Evolutionary conservation across 2,113 vertebrate species (phyloP), one percentile per base, ranked within the genome.

Genomic region (Cyprinodon variegatus): DNA sequence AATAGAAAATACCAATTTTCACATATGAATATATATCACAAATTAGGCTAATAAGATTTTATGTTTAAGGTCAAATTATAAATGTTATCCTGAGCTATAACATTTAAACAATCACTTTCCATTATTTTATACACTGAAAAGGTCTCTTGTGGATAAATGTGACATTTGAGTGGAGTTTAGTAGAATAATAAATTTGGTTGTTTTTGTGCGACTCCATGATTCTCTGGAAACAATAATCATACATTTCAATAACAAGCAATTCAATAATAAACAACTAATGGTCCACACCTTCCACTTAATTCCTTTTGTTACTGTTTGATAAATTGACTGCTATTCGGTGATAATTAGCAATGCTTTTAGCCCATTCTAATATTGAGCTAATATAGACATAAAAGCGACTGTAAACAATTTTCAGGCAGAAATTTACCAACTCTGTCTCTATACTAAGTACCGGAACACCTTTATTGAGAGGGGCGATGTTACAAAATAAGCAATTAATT

Each of bases 401-500:
- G 4, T 76, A 67, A 88, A 76, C 37, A 46, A 37, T 69, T 57
- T 38, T 53, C 50, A 72, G 69, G 64, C 22, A 43, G 61, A 41
- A 50, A 65, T 57, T 82, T n/a, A 68, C 41, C 17, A 53, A 73
- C 45, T 81, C 41, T 57, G 60, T 60, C 65, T 65, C 67, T 75
- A 39, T 78, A 53, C 77, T 46, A 78, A 78, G 72, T 71, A 81
- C 82, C 72, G 68, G 64, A 12, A 12, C 50, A 61, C 7, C 78
- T 89, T 89, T 83, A 84, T 81, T 71, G 80, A 37, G 37, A 76
- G 29, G 70, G 74, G 22, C 82, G 78, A 84, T 83, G 61, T 79
- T 83, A 86, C 76, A 93, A 90, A 91, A 89, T 83, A 87, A 89
- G 85, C 79, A 87, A 90, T 93, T 90, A 93, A 92, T 92, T 86